A percentile compares a stretch with the other conserved stretches of the same genome.
These are phyloP conservation scores for Danio albolineatus DNA, from an alignment of 2,797 vertebrate genomes.

Conservation along the genomic window DNA sequence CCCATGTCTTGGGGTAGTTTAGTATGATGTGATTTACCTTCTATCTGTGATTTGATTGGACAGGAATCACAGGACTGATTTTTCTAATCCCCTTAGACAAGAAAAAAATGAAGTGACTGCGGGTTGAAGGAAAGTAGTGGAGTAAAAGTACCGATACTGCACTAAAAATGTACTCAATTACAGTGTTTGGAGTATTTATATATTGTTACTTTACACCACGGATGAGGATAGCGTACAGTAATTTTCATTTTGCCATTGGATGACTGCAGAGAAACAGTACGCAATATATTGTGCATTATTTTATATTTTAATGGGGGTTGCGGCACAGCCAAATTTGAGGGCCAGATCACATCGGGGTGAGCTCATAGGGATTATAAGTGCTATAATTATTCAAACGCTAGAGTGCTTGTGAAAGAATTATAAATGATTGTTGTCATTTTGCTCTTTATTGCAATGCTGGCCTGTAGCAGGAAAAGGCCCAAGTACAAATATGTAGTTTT, in stretches of 20 bases:
- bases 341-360: constrained; percentile 43
- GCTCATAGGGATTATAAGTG: constrained; percentile 62
- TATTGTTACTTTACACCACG: too few relatives aligned
- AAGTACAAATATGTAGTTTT: constrained; percentile 73
- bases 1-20: too few relatives aligned
- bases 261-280: background rate
- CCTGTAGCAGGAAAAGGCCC: constrained; percentile 71
- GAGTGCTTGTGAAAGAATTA: constrained; percentile 72
- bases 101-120: too few relatives aligned
- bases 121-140: too few relatives aligned
- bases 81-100: too few relatives aligned
- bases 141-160: too few relatives aligned
- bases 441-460: constrained; percentile 73
- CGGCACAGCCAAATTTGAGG: constrained; percentile 58
- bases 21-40: too few relatives aligned
- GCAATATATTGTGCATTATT: constrained; percentile 5
- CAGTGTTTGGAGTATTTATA: too few relatives aligned
- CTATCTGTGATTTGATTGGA: too few relatives aligned
- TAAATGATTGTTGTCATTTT: constrained; percentile 79
- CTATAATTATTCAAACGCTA: constrained; percentile 63
- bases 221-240: too few relatives aligned
- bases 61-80: too few relatives aligned
- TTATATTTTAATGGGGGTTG: constrained; percentile 9
- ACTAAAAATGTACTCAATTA: too few relatives aligned
- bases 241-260: background rate